These are phyloP conservation scores for Poecilobothrus nobilitatus DNA, from an alignment of 2,888 invertebrate genomes.

Conservation along the genomic window DNA sequence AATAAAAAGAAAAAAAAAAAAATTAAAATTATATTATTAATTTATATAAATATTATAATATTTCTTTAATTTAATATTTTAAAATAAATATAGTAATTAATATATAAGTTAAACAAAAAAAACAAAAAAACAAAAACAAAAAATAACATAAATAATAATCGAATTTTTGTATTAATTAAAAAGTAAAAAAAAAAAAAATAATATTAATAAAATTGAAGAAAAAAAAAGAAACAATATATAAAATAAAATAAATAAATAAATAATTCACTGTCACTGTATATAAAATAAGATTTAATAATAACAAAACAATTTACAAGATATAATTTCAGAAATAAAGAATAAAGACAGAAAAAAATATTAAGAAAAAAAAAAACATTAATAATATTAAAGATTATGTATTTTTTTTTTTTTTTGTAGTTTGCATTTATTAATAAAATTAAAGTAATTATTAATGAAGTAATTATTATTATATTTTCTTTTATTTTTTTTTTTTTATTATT, in stretches of 20 bases:
- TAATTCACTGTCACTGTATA: constrained; percentile 3
- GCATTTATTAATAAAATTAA: not conserved
- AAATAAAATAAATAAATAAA: too few relatives aligned
- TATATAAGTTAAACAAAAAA: too few relatives aligned
- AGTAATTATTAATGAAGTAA: too few relatives aligned
- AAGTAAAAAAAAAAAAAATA: not conserved
- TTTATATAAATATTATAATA: not conserved
- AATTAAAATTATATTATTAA: not conserved
- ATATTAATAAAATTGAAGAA: not conserved
- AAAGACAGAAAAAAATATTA: too few relatives aligned
- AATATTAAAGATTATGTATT: too few relatives aligned
- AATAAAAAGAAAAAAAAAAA: not conserved
- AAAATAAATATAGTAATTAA: not conserved
- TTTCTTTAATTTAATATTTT: not conserved
- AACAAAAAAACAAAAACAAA: too few relatives aligned
- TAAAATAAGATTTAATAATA: not conserved
- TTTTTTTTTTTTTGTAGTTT: not conserved
- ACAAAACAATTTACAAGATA: too few relatives aligned
- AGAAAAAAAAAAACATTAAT: not conserved
- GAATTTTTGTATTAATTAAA: not conserved
- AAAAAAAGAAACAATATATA: not conserved
- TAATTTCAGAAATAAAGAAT: not conserved
- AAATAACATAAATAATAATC: too few relatives aligned
- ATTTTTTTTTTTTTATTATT: too few relatives aligned
- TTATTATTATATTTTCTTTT: too few relatives aligned